These are phyloP conservation scores for Aselliscus stoliczkanus DNA, from an alignment of 2,797 vertebrate species.

Conservation along the genomic window DNA sequence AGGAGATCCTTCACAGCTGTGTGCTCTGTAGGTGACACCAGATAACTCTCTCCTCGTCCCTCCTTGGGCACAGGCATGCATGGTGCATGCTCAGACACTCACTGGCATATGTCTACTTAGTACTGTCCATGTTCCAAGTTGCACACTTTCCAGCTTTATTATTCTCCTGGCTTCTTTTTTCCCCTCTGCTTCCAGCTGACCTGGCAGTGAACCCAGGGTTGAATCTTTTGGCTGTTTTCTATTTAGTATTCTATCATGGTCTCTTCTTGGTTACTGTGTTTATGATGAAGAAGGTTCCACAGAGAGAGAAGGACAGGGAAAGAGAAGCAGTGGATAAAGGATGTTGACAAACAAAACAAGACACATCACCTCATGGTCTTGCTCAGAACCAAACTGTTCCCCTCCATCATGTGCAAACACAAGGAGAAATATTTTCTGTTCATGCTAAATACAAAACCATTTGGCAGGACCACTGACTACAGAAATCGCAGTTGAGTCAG, in stretches of 20 bases:
- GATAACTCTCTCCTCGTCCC: fast-evolving
- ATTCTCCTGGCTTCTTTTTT: not conserved
- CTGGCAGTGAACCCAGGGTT: not conserved
- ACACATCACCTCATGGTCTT: not conserved
- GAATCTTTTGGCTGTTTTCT: not conserved
- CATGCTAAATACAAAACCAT: not conserved
- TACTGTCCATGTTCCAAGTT: fast-evolving
- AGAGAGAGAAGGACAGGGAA: not conserved
- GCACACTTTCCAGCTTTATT: not conserved
- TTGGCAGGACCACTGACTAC: not conserved
- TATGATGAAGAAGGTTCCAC: not conserved
- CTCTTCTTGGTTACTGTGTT: not conserved
- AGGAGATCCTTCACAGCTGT: fast-evolving
- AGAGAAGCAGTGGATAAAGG: not conserved
- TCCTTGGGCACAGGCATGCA: fast-evolving
- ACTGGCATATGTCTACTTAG: not conserved
- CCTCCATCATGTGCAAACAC: not conserved
- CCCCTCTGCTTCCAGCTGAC: not conserved
- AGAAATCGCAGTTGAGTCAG: fast-evolving
- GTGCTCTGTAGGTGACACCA: not conserved
- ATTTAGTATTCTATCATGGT: not conserved
- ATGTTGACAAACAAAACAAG: not conserved
- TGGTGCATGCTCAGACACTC: too few relatives aligned
- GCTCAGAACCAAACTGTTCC: not conserved
- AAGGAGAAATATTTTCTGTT: not conserved